phyloP scores from a whole-genome alignment of 2,113 vertebrate genomes.

The Eulemur macaco region DNA sequence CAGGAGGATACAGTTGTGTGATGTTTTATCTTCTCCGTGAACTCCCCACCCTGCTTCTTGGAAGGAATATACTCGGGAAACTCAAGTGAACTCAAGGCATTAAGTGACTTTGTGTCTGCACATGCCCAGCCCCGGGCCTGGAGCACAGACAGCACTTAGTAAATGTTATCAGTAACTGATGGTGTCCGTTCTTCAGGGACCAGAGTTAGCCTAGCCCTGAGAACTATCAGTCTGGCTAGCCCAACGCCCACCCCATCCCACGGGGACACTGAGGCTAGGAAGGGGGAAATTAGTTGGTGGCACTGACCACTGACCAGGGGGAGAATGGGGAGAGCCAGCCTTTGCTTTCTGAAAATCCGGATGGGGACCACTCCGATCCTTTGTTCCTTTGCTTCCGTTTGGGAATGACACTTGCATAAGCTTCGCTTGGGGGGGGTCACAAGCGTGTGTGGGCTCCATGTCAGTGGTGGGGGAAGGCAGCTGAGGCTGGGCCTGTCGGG shows the following conservation, averaged over 20 bases:
- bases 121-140: neutral
- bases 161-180: too few species aligned
- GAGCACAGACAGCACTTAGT: neutral
- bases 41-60: neutral
- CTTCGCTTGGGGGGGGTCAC: neutral
- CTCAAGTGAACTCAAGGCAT: neutral
- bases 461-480: rapidly evolving
- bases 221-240: neutral
- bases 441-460: rapidly evolving
- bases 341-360: neutral
- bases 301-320: neutral
- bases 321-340: neutral
- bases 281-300: neutral
- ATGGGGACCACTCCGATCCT: neutral
- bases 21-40: neutral
- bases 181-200: neutral
- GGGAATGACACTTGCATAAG: neutral
- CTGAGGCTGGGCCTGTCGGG: rapidly evolving
- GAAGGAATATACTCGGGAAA: neutral
- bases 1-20: rapidly evolving
- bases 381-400: neutral
- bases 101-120: neutral
- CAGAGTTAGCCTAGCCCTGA: neutral
- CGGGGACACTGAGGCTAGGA: neutral
- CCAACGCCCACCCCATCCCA: neutral